phyloP scores from a whole-genome alignment of 2,888 invertebrate species.

The Helleia helle region DNA sequence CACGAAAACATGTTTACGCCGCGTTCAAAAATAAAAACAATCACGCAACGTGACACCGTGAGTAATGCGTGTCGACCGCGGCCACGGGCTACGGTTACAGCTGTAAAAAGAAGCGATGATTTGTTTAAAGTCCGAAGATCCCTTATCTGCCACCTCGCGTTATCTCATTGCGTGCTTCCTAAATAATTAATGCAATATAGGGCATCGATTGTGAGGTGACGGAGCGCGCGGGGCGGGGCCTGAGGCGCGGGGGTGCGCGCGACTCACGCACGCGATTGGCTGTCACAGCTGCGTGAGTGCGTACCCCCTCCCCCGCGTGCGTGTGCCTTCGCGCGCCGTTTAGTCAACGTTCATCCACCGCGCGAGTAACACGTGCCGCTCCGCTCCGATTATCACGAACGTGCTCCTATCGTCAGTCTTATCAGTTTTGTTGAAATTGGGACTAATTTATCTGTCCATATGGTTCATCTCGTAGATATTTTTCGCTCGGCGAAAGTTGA shows the following conservation, averaged over 20 bases:
- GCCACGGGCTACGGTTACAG: conserved; percentile 26
- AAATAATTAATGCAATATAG: conserved; percentile 76
- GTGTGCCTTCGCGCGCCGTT: conserved; percentile 52
- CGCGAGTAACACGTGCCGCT: conserved; percentile 42
- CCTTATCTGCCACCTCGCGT: conserved; percentile 71
- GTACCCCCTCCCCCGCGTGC: conserved; percentile 66
- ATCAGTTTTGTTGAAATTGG: conserved; percentile 48
- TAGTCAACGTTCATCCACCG: conserved; percentile 56
- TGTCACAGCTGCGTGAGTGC: conserved; percentile 68
- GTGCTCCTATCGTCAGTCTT: conserved; percentile 36
- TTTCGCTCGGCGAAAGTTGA: conserved; percentile 86
- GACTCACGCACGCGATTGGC: conserved; percentile 72
- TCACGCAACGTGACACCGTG: conserved; percentile 36
- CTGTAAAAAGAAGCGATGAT: conserved; percentile 38
- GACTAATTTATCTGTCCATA: conserved; percentile 77
- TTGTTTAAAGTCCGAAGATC: conserved; percentile 63
- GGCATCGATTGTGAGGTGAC: conserved; percentile 74
- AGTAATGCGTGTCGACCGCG: conserved; percentile 44
- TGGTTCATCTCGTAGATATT: conserved; percentile 87
- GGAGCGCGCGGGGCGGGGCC: conserved; percentile 53
- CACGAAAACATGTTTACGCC: conserved; percentile 19
- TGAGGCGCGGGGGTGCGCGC: conserved; percentile 65
- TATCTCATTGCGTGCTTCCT: conserved; percentile 75
- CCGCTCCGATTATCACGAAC: conserved; percentile 44
- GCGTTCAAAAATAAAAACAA: conserved; percentile 24